Percentiles rank a stretch among this genome's conserved stretches.
Evolutionary conservation across 2,797 vertebrate genomes (phyloP).

Genomic region (Schizothorax lantsangensis): DNA sequence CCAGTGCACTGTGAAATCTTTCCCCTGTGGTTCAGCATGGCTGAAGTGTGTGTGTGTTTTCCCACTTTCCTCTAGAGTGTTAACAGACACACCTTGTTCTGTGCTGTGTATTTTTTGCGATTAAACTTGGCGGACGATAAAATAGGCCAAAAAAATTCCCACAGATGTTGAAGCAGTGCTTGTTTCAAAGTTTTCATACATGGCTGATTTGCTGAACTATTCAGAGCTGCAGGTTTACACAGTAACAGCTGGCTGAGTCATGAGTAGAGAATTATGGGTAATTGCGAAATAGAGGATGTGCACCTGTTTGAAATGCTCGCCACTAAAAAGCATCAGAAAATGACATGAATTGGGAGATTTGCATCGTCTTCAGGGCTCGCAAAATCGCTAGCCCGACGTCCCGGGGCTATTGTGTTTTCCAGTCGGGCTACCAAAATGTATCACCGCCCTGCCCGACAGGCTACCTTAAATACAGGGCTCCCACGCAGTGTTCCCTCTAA

Average conservation of each 20-base stretch:
- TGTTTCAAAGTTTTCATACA: background rate
- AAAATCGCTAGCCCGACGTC: too few species aligned
- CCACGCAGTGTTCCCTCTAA: too few species aligned
- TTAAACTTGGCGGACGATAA: background rate
- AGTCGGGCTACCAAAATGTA: too few species aligned
- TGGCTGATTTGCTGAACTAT: background rate
- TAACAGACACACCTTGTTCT: slow-evolving; percentile 22
- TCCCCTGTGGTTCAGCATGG: background rate
- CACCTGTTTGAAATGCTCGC: background rate
- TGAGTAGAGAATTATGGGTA: slow-evolving; percentile 11
- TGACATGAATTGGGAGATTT: background rate
- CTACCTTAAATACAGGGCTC: too few species aligned
- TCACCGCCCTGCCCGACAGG: too few species aligned
- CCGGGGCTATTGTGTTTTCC: too few species aligned
- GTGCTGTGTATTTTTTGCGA: background rate
- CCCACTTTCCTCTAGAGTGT: background rate
- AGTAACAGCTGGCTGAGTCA: background rate
- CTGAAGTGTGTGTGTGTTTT: slow-evolving; percentile 20
- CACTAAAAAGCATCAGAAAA: background rate
- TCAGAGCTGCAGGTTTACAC: background rate
- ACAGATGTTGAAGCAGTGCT: background rate
- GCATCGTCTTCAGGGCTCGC: too few species aligned
- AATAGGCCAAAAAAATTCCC: slow-evolving; percentile 1
- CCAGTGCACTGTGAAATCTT: slow-evolving; percentile 42
- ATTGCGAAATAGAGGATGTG: background rate